Percentiles rank a stretch among this genome's conserved stretches.
Evolutionary conservation across 1,140 invertebrate genomes (phyloP).

Genomic region (Xylocopa sonorina): DNA sequence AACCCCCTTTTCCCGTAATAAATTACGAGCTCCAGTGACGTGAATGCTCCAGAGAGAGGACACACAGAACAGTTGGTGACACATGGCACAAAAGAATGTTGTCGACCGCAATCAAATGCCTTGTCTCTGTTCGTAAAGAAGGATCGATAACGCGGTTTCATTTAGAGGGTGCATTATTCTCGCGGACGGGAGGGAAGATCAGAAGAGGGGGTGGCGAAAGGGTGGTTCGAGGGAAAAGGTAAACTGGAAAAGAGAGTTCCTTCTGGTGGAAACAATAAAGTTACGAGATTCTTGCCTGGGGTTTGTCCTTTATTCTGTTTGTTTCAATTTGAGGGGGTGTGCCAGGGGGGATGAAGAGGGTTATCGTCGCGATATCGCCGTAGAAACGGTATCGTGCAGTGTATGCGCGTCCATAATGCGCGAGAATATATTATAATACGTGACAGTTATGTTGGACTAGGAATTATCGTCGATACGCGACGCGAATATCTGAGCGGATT

Average conservation of each 20-base stretch:
- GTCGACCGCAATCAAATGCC: slow-evolving; percentile 18
- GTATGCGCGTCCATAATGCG: too few species aligned
- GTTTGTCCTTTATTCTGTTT: not conserved
- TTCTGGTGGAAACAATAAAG: slow-evolving; percentile 26
- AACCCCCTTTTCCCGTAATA: not conserved
- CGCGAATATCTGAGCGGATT: too few species aligned
- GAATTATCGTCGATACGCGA: too few species aligned
- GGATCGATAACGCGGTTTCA: slow-evolving; percentile 40
- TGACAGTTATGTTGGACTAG: too few species aligned
- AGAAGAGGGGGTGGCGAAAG: not conserved
- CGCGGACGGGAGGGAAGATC: not conserved
- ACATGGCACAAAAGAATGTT: slow-evolving; percentile 32
- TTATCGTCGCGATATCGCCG: too few species aligned
- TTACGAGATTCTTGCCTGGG: slow-evolving; percentile 13
- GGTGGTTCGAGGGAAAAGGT: not conserved
- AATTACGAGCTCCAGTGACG: not conserved
- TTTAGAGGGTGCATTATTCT: slow-evolving; percentile 37
- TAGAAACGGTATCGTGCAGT: too few species aligned
- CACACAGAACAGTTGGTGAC: slow-evolving; percentile 3
- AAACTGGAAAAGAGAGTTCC: slow-evolving; percentile 7
- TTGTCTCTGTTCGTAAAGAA: not conserved
- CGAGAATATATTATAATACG: too few species aligned
- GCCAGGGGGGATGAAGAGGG: too few species aligned
- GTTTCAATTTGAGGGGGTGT: too few species aligned
- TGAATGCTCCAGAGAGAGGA: not conserved